phyloP scores from a whole-genome alignment of 2,888 invertebrate species.

The Agonopterix subpropinquella region DNA sequence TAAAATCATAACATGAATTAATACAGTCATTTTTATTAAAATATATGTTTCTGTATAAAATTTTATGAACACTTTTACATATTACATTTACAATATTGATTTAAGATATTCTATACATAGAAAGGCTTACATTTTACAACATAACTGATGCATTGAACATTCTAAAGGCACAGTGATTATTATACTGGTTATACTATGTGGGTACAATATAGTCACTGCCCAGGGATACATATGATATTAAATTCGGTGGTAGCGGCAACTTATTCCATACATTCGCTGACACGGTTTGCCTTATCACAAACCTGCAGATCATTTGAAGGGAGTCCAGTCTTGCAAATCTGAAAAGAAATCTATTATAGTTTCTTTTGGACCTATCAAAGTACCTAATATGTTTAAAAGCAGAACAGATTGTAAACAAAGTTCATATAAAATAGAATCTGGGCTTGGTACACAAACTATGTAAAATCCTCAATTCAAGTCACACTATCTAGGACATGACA shows the following conservation, averaged over 20 bases:
- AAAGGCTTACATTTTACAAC: conserved; percentile 14
- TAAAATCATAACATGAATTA: too few species aligned
- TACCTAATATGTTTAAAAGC: background rate
- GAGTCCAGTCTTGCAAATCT: conserved; percentile 80
- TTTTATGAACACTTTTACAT: conserved; percentile 34
- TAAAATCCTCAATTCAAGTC: too few species aligned
- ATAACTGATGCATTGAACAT: conserved; percentile 17
- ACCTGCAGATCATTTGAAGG: conserved; percentile 83
- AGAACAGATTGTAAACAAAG: background rate
- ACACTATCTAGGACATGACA: too few species aligned
- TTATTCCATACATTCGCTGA: conserved; percentile 79
- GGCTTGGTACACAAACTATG: too few species aligned
- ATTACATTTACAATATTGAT: background rate
- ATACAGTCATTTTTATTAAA: conserved; percentile 29
- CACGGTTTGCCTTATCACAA: conserved; percentile 82
- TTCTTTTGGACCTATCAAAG: background rate
- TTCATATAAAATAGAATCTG: too few species aligned
- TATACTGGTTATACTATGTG: conserved; percentile 34
- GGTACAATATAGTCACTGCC: conserved; percentile 71
- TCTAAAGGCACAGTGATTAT: conserved; percentile 38
- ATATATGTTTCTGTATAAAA: conserved; percentile 48
- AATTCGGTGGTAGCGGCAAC: conserved; percentile 77
- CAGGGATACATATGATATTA: conserved; percentile 57
- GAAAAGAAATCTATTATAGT: conserved; percentile 35
- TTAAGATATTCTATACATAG: conserved; percentile 7